Conservation (phyloP, 2,113 vertebrate genomes). For the Malurus melanocephalus region DNA sequence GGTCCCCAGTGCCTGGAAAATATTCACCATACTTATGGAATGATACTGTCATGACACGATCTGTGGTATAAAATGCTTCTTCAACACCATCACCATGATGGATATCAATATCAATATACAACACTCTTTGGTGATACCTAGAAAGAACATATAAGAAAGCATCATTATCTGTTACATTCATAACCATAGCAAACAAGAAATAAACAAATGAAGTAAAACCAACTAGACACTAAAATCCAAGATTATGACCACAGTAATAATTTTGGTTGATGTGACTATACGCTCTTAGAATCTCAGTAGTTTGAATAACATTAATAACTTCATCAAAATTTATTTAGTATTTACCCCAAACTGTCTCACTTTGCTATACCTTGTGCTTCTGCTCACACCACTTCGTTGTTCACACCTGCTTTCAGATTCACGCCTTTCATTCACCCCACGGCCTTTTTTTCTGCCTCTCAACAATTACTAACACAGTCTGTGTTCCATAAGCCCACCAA, state of each 20-base stretch:
- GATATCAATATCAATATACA: constrained; percentile 86
- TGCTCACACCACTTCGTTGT: not conserved
- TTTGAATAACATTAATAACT: not conserved
- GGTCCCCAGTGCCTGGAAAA: constrained; percentile 83
- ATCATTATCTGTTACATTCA: not conserved
- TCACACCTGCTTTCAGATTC: not conserved
- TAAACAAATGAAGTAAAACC: accelerated
- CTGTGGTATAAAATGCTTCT: constrained; percentile 86
- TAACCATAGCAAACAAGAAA: not conserved
- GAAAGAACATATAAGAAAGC: not conserved
- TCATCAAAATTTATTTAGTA: not conserved
- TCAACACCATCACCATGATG: constrained; percentile 86
- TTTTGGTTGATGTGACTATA: not conserved
- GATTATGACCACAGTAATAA: not conserved
- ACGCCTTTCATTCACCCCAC: not conserved
- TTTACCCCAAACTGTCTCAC: not conserved
- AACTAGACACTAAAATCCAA: not conserved
- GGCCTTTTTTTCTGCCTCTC: not conserved
- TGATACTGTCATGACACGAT: constrained; percentile 86
- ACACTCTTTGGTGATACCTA: constrained; percentile 85
- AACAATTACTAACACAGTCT: not conserved
- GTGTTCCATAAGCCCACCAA: not conserved
- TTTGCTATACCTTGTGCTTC: not conserved
- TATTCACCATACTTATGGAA: constrained; percentile 87
- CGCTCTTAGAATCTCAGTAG: not conserved